These are phyloP conservation scores for Gorsachius goisagi DNA, from an alignment of 2,113 vertebrate genomes.

Conservation along the genomic window DNA sequence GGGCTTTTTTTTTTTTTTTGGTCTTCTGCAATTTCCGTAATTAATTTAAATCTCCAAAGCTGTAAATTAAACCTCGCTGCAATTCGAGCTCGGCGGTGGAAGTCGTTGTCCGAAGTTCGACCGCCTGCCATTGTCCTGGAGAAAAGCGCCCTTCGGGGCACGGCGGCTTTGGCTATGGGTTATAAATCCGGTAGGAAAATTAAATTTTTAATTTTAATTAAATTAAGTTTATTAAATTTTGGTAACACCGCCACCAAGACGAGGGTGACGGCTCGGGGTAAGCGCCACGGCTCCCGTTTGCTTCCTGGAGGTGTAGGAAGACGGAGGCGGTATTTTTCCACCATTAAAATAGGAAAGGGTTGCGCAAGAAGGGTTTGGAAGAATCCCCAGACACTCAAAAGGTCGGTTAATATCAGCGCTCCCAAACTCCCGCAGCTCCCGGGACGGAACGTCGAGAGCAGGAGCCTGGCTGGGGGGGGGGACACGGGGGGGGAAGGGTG, in stretches of 20 bases:
- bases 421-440: neutral
- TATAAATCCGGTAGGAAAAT: fast-evolving
- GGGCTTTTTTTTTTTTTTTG: neutral
- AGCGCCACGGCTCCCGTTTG: fast-evolving
- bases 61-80: neutral
- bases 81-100: too few species aligned
- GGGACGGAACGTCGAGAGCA: neutral
- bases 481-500: neutral
- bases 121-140: fast-evolving
- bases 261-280: neutral
- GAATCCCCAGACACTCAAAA: neutral
- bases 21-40: neutral
- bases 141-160: neutral
- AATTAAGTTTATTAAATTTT: too few species aligned
- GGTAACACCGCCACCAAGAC: fast-evolving
- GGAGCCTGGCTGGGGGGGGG: neutral
- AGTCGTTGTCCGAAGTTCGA: neutral
- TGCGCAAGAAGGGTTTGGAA: neutral
- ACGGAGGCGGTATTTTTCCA: neutral
- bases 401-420: neutral
- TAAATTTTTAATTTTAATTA: too few species aligned
- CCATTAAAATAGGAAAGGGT: neutral
- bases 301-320: neutral
- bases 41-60: neutral
- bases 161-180: fast-evolving